A percentile compares a stretch with the other conserved stretches of the same genome.
phyloP scores from a whole-genome alignment of 2,888 invertebrate genomes.

The Metalampra italica region DNA sequence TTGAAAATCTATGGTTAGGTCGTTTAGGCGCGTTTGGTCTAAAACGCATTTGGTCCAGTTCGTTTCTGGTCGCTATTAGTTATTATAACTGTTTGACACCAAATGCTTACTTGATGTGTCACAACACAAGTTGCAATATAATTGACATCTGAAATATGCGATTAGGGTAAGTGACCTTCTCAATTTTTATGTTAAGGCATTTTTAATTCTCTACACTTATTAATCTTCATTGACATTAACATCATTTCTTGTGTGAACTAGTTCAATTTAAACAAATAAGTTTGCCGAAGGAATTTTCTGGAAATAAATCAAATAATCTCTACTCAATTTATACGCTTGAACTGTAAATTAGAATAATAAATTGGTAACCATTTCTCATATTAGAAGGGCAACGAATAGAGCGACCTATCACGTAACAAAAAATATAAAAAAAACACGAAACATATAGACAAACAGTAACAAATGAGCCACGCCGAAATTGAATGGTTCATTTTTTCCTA shows the following conservation, averaged over 20 bases:
- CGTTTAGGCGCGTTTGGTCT: too few relatives aligned
- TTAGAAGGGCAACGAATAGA: constrained; percentile 15
- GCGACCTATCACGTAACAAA: constrained; percentile 8
- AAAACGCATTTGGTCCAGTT: too few relatives aligned
- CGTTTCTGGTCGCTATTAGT: too few relatives aligned
- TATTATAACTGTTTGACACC: too few relatives aligned
- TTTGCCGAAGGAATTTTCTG: background rate
- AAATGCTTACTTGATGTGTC: too few relatives aligned
- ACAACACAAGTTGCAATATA: too few relatives aligned
- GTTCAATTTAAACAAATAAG: background rate
- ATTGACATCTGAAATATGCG: too few relatives aligned
- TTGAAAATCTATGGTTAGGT: too few relatives aligned
- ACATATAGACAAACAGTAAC: constrained; percentile 55
- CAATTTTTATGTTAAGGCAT: too few relatives aligned
- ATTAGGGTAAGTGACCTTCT: too few relatives aligned
- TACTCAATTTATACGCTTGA: constrained; percentile 48
- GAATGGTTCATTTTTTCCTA: constrained; percentile 55
- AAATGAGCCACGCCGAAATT: constrained; percentile 61
- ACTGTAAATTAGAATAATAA: constrained; percentile 64
- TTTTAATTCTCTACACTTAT: background rate
- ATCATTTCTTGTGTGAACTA: background rate
- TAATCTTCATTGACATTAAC: background rate
- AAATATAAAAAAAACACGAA: constrained; percentile 31
- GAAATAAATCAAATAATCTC: constrained; percentile 18
- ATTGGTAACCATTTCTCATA: constrained; percentile 35